Evolutionary conservation across 2,888 invertebrate species (phyloP).

Genomic region (Pedicia rivosa): DNA sequence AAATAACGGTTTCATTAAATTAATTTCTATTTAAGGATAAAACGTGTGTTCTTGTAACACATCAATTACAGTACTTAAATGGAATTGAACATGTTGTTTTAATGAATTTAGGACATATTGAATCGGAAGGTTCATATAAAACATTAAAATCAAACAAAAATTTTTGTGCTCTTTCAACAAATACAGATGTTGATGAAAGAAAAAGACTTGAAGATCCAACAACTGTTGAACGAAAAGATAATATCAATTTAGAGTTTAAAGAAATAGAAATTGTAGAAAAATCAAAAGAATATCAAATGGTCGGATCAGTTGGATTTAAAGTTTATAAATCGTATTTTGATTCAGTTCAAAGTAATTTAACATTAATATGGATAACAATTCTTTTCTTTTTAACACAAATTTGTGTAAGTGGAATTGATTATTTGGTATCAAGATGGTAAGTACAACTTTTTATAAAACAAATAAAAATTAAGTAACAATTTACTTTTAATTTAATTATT

Average conservation of each 20-base stretch:
- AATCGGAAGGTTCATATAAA: constrained; percentile 19
- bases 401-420: constrained; percentile 38
- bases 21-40: constrained; percentile 31
- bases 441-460: neutral
- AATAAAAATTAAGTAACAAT: neutral
- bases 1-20: neutral
- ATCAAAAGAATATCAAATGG: constrained; percentile 38
- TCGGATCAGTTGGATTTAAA: constrained; percentile 42
- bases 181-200: constrained; percentile 7
- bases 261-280: constrained; percentile 1
- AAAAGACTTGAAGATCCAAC: constrained; percentile 11
- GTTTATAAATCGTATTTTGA: constrained; percentile 20
- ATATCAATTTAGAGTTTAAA: too few relatives aligned
- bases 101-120: constrained; percentile 33
- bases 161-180: neutral
- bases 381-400: constrained; percentile 15
- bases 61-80: constrained; percentile 49
- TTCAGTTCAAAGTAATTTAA: constrained; percentile 17
- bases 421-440: constrained; percentile 35
- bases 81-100: constrained; percentile 37
- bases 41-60: constrained; percentile 49
- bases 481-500: neutral
- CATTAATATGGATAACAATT: constrained; percentile 13
- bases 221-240: too few relatives aligned
- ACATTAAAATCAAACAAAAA: constrained; percentile 11